Evolutionary conservation across 2,888 invertebrate genomes (phyloP), one percentile per base, ranked within the genome.

Genomic region (Cartodere bifasciata): DNA sequence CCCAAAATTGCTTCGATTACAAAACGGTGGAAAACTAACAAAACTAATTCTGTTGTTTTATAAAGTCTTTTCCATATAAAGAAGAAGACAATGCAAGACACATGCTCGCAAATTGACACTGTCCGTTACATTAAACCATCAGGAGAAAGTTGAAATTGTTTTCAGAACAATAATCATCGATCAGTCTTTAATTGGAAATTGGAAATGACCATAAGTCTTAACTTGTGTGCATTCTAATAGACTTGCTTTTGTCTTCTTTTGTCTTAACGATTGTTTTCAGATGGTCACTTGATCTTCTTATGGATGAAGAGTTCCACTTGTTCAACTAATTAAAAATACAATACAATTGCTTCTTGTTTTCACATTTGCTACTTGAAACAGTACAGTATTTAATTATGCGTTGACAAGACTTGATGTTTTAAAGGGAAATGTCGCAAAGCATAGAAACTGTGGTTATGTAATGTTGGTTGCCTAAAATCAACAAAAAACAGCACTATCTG

Each of bases 131-230:
- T 10, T 24, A 9, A 11, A 24, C 6, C 7, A 24, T 6, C 11
- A 24, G 51, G 55, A 54, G 55, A 55, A 55, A 56, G 56, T 55
- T 47, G 45, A 52, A 51, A 55, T 55, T 55, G 54, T 53, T 53
- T 52, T 50, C 46, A 43, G 49, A 52, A 59, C 56, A 57, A 59
- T 59, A 58, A 59, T 53, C 57, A 54, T 60, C 51, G 45, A 58
- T 60, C 58, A 58, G 54, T 44, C 57, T 60, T 53, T 58, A 60
- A 60, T 60, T 59, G 60, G 58, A 58, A 54, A 56, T 54, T 50
- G 55, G 55, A 57, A 57, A 56, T 54, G 52, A 55, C 56, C 52
- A 40, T 54, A 53, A 54, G 45, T 51, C 52, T 49, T 43, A 13
- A 56, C 55, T 52, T 57, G 54, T 53, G 55, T 43, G 54, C 50